Evolutionary conservation across 1,140 invertebrate species (phyloP), one percentile per base, ranked within the genome.

Genomic region (Palaemon carinicauda): DNA sequence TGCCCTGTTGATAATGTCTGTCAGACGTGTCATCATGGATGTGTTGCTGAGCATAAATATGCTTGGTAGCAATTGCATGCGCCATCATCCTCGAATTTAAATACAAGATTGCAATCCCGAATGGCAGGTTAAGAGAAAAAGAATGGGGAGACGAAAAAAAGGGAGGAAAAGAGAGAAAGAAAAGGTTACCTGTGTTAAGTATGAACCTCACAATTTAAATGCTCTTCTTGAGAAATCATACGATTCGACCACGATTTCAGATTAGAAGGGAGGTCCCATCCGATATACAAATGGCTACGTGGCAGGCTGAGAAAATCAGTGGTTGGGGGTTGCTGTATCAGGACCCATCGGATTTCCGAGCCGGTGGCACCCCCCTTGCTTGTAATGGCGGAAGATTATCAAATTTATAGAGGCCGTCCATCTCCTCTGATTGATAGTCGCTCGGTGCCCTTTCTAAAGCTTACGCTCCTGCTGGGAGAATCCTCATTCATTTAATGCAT

Each of bases 341-440:
- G 77, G 69, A 69, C 77, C 65, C 82, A 41, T 56, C 24, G 56
- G 19, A 41, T 77, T 54, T 80, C 75, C 53, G 60, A n/a, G 77
- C 77, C 78, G 79, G n/a, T 65, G 60, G 31, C 60, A 50, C 77
- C 77, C 77, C 77, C 83, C 83, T 53, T 19, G 54, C 77, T 50
- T 53, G 83, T 80, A 80, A 73, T 80, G 65, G 60, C 77, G 83
- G 80, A 78, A 80, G 83, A 86, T 86, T 86, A 80, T 75, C 80
- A 54, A 80, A 86, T 54, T 73, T 86, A 86, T 75, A 65, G 78
- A 60, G 50, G 65, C 77, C 83, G 78, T 86, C 27, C 83, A 75
- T 86, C 83, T 86, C 77, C 17, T 9, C 60, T 79, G 83, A 86
- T 74, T 53, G 77, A 86, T 86, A 60, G 83, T 52, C 77, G 51